Percentiles rank a stretch among this genome's conserved stretches.
Evolutionary conservation across 2,113 vertebrate genomes (phyloP).

Genomic region (Terrapene triunguis): DNA sequence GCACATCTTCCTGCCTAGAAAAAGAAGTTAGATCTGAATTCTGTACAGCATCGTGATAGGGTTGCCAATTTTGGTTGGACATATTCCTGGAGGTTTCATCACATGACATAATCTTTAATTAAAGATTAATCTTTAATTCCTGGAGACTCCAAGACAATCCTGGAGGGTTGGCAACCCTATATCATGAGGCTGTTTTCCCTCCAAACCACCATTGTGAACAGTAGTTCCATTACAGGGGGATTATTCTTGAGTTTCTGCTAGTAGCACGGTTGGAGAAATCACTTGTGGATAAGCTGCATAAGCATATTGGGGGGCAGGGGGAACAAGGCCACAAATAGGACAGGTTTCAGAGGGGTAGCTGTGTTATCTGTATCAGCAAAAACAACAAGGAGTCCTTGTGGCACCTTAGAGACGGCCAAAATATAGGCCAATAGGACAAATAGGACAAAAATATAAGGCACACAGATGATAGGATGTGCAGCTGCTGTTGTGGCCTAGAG

Average conservation of each 20-base stretch:
- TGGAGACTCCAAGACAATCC: no score
- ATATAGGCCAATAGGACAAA: no score
- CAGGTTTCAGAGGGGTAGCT: no score
- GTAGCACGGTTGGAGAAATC: background rate
- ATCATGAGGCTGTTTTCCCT: background rate
- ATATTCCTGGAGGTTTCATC: no score
- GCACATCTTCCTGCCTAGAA: background rate
- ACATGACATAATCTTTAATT: no score
- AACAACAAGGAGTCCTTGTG: no score
- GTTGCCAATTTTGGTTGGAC: no score
- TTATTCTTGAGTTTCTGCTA: background rate
- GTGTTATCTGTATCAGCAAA: no score
- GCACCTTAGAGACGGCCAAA: no score
- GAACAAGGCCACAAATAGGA: accelerated
- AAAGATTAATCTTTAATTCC: no score
- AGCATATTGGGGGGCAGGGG: background rate
- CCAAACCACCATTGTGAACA: background rate
- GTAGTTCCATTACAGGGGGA: background rate
- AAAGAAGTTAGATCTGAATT: background rate
- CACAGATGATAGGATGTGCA: background rate
- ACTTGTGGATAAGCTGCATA: background rate
- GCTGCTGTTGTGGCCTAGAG: background rate
- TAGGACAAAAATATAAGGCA: background rate
- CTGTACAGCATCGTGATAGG: background rate
- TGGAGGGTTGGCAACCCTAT: no score